Evolutionary conservation across 2,797 vertebrate species (phyloP).

Genomic region (Triplophysa bombifrons): DNA sequence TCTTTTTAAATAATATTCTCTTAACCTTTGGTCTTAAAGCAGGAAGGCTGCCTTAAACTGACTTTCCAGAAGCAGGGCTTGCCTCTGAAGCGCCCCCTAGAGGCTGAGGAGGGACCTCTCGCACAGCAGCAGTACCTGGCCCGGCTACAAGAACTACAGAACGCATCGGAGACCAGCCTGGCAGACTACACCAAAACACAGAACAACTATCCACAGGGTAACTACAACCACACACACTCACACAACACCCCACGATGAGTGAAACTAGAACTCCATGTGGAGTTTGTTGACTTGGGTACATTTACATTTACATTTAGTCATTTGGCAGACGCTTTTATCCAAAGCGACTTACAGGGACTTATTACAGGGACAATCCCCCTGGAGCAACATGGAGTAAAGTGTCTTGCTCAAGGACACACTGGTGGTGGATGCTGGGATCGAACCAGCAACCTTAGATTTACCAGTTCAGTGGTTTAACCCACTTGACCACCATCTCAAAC

Average conservation of each 20-base stretch:
- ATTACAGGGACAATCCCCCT: too few relatives aligned
- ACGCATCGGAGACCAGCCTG: constrained; percentile 88
- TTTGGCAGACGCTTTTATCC: too few relatives aligned
- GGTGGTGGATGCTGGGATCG: too few relatives aligned
- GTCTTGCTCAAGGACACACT: too few relatives aligned
- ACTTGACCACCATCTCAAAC: too few relatives aligned
- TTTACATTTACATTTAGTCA: too few relatives aligned
- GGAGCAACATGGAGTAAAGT: too few relatives aligned
- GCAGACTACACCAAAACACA: constrained; percentile 87
- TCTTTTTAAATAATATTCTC: too few relatives aligned
- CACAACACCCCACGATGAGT: neutral
- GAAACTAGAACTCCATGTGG: neutral
- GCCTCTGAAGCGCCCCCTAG: constrained; percentile 90
- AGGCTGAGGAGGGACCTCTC: constrained; percentile 84
- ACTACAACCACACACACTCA: neutral
- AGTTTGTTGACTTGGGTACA: neutral
- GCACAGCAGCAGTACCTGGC: constrained; percentile 96
- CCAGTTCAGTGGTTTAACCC: too few relatives aligned
- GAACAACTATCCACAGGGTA: constrained; percentile 81
- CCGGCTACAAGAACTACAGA: constrained; percentile 92
- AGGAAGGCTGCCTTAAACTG: constrained; percentile 97
- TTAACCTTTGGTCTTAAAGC: constrained; percentile 63
- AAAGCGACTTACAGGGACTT: too few relatives aligned
- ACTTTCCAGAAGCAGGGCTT: constrained; percentile 98
- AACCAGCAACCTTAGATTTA: too few relatives aligned